Conservation (phyloP, 2,797 vertebrate species). For the Botia kubotai region DNA sequence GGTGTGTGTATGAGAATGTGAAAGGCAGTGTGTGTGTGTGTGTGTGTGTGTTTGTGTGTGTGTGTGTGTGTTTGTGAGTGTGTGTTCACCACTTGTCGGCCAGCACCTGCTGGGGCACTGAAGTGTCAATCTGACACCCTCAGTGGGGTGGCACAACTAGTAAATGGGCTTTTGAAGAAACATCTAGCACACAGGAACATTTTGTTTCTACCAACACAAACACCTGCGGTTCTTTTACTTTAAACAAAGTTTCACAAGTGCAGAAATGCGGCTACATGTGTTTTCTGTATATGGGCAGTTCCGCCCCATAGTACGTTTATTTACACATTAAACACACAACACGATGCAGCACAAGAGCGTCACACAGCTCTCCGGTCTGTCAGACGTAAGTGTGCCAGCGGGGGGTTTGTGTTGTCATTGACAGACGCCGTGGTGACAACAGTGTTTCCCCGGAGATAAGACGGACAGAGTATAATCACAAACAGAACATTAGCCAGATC, state of each 20-base stretch:
- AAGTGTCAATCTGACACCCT: conserved; percentile 54
- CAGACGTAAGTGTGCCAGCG: conserved; percentile 37
- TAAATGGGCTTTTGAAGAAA: conserved; percentile 45
- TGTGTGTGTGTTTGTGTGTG: neutral
- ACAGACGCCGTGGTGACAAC: conserved; percentile 32
- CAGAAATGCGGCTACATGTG: conserved; percentile 2
- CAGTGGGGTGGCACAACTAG: conserved; percentile 40
- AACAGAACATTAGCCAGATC: conserved; percentile 37
- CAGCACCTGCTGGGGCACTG: conserved; percentile 45
- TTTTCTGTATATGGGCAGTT: conserved; percentile 5
- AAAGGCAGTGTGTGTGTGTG: neutral
- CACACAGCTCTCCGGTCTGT: conserved; percentile 40
- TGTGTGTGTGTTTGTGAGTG: conserved; percentile 1
- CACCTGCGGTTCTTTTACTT: conserved; percentile 26
- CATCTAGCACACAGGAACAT: conserved; percentile 12
- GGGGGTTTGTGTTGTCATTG: conserved; percentile 32
- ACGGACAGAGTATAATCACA: neutral
- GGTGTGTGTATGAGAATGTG: neutral
- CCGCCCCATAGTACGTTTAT: conserved; percentile 50
- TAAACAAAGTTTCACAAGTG: conserved; percentile 53
- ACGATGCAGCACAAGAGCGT: conserved; percentile 33
- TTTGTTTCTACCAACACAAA: neutral
- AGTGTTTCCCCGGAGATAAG: conserved; percentile 5
- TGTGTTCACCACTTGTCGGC: conserved; percentile 16
- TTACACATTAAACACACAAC: conserved; percentile 57